phyloP scores from a whole-genome alignment of 2,888 invertebrate genomes.

The Drosophila emarginata region DNA sequence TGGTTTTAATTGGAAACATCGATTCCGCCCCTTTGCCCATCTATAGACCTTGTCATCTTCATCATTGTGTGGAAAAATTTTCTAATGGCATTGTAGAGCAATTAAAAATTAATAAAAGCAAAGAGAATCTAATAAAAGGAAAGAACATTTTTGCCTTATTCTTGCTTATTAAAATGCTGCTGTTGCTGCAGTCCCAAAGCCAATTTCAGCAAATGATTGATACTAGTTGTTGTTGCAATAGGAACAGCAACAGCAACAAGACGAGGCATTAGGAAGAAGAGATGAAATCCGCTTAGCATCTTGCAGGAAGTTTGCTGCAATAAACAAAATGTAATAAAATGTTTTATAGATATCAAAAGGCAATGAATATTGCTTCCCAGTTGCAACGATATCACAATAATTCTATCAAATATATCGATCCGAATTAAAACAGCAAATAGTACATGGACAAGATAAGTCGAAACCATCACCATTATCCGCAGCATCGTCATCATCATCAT shows the following conservation, averaged over 20 bases:
- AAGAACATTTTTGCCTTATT: background rate
- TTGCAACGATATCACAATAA: conserved; percentile 32
- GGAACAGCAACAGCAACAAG: no score
- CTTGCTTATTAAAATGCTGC: conserved; percentile 5
- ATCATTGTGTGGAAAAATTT: background rate
- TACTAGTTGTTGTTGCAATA: no score
- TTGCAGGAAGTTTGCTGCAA: background rate
- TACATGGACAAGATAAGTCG: background rate
- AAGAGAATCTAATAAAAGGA: background rate
- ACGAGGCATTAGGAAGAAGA: background rate
- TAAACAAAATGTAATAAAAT: conserved; percentile 33
- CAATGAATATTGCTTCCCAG: conserved; percentile 8
- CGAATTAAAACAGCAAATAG: conserved; percentile 3
- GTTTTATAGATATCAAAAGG: conserved; percentile 5
- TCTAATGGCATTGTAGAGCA: background rate
- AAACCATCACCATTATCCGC: background rate
- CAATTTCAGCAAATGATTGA: background rate
- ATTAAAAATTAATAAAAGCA: background rate
- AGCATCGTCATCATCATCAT: background rate
- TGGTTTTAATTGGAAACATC: no score
- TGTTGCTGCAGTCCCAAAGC: background rate
- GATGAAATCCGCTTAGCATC: conserved; percentile 20
- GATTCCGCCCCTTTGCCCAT: background rate
- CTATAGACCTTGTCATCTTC: background rate
- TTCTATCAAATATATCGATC: conserved; percentile 27